Evolutionary conservation across 1,140 invertebrate genomes (phyloP).

Genomic region (Thalassaphorura encarpata): DNA sequence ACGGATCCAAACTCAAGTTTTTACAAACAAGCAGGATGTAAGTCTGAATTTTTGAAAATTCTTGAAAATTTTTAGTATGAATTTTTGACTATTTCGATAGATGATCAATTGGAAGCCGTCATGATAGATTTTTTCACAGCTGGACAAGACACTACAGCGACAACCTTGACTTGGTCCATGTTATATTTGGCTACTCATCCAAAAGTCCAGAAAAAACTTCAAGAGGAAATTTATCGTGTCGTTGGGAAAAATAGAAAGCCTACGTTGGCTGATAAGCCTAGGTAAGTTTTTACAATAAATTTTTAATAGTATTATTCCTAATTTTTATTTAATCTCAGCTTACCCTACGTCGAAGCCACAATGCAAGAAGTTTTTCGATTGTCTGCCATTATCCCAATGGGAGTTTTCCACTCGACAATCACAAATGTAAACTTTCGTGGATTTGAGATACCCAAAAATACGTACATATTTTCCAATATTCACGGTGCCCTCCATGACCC

Average conservation of each 20-base stretch:
- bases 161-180: conserved; percentile 23
- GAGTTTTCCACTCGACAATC: conserved; percentile 6
- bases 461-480: conserved; percentile 38
- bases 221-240: conserved; percentile 65
- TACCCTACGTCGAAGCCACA: conserved; percentile 27
- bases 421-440: conserved; percentile 32
- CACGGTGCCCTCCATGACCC: conserved; percentile 39
- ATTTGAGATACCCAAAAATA: conserved; percentile 36
- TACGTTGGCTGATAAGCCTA: conserved; percentile 52
- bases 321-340: conserved; percentile 37
- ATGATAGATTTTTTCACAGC: conserved; percentile 5
- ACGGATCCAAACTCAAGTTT: conserved; percentile 12
- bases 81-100: conserved; percentile 70
- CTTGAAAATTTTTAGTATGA: conserved; percentile 57
- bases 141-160: conserved; percentile 41
- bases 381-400: conserved; percentile 35
- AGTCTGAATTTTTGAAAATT: conserved; percentile 10
- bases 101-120: background rate
- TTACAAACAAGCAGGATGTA: conserved; percentile 14
- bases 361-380: conserved; percentile 18
- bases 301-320: background rate
- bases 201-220: conserved; percentile 63
- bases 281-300: conserved; percentile 33
- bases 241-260: conserved; percentile 57
- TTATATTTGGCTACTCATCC: conserved; percentile 8